Evolutionary conservation across 1,140 invertebrate genomes (phyloP).

Genomic region (Neoseiulus cucumeris): DNA sequence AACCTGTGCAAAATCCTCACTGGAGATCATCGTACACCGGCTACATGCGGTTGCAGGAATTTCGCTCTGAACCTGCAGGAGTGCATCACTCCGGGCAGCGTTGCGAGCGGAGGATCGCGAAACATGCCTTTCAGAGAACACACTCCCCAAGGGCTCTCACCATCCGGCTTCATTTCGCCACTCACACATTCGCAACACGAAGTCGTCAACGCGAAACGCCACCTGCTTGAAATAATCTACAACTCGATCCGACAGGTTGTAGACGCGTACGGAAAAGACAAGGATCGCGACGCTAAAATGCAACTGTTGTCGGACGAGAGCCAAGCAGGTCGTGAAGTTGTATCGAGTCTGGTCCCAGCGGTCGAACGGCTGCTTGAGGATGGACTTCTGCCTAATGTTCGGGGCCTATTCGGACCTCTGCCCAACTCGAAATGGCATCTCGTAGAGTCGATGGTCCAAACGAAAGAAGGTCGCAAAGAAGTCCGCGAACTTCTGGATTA

Average conservation of each 20-base stretch:
- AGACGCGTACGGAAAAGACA: conserved; percentile 4
- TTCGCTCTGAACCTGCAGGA: conserved; percentile 2
- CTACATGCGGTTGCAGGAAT: neutral
- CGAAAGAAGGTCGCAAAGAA: conserved; percentile 5
- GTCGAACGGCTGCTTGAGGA: conserved; percentile 60
- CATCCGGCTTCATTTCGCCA: neutral
- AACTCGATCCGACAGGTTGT: neutral
- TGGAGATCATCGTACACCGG: neutral
- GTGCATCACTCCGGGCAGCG: neutral
- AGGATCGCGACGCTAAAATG: conserved; percentile 2
- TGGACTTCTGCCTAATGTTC: conserved; percentile 52
- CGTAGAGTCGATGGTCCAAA: conserved; percentile 2
- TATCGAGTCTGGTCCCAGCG: conserved; percentile 46
- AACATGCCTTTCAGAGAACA: conserved; percentile 3
- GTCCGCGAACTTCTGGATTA: neutral
- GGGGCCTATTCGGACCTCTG: conserved; percentile 64
- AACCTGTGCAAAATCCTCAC: conserved; percentile 7
- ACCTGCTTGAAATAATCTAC: neutral
- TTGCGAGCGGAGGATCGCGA: conserved; percentile 3
- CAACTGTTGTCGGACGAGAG: neutral
- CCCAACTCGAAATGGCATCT: conserved; percentile 57
- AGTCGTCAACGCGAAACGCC: neutral
- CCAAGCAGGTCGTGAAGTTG: conserved; percentile 15
- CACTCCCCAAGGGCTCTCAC: conserved; percentile 6
- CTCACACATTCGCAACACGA: conserved; percentile 1